Percentiles rank a stretch among this genome's conserved stretches.
phyloP scores from a whole-genome alignment of 2,888 invertebrate genomes.

The Aproaerema taeniolella region DNA sequence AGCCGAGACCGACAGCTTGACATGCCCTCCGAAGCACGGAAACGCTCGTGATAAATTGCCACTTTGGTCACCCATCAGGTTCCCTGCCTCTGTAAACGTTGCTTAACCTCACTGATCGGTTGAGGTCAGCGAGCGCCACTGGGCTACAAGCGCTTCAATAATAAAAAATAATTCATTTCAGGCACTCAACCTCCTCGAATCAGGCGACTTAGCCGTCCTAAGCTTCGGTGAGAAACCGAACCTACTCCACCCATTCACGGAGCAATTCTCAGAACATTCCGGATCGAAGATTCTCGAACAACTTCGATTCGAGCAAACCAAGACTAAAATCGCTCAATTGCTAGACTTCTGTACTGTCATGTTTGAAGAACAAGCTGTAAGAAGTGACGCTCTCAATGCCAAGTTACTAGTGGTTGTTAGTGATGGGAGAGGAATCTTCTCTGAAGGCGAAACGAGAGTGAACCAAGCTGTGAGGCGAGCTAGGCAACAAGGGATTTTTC shows the following conservation, averaged over 20 bases:
- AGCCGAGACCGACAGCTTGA: too few species aligned
- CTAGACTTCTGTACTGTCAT: constrained; percentile 86
- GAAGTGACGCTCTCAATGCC: constrained; percentile 80
- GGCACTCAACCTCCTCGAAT: constrained; percentile 94
- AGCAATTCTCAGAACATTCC: constrained; percentile 91
- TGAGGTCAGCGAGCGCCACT: too few species aligned
- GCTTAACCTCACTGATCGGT: too few species aligned
- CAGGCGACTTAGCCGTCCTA: constrained; percentile 93
- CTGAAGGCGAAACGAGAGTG: constrained; percentile 89
- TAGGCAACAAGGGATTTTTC: constrained; percentile 89
- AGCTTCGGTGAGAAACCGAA: constrained; percentile 93
- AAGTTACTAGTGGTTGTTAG: constrained; percentile 95
- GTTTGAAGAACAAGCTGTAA: constrained; percentile 61
- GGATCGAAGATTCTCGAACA: constrained; percentile 89
- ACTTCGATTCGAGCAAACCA: constrained; percentile 92
- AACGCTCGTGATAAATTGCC: too few species aligned
- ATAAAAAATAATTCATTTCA: too few species aligned
- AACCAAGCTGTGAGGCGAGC: constrained; percentile 87
- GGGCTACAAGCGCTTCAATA: too few species aligned
- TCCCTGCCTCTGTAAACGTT: too few species aligned
- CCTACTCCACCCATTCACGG: constrained; percentile 91
- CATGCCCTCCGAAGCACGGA: too few species aligned
- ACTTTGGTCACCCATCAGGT: too few species aligned
- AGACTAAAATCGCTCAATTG: constrained; percentile 90
- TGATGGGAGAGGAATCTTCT: constrained; percentile 95